Evolutionary conservation across 1,140 invertebrate genomes (phyloP), one percentile per base, ranked within the genome.

Genomic region (Penaeus chinensis): DNA sequence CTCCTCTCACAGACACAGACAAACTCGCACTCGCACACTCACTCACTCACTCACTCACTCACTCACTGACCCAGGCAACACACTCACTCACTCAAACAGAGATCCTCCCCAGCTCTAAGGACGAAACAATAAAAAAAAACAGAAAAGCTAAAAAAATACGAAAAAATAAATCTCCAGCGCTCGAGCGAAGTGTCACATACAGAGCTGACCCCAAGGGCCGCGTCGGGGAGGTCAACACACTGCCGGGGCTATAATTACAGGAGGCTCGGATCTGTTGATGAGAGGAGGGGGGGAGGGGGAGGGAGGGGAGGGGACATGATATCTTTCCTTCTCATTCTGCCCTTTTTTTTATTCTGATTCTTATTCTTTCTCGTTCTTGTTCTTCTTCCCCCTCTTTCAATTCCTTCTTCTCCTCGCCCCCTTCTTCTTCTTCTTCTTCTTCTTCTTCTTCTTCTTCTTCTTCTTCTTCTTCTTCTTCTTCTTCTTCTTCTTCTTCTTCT

Each of bases 31-130:
- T 42, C 78, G 60, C 42, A 80, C 77, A 60, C 37, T 37, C 77
- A 60, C 77, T 1, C 77, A 79, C 77, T n/a, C 16, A 42, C 77
- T 0, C 77, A 79, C 24, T n/a, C 77, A 79, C 71, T 76, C 71
- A 81, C 78, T 54, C 78, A 60, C 78, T 19, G 18, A 20, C 78
- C 37, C 78, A 60, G 5, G 10, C 78, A 60, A 24, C 74, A 19
- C 74, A 19, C 27, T n/a, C 54, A 7, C 11, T 16, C 11, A 7
- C 66, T 10, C 32, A 71, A 16, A 5, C 11, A 19, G 0, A 71
- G 18, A 20, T 71, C 66, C 32, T n/a, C 10, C 54, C 54, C 54
- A 54, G 11, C 11, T 13, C 16, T 16, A 54, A 4, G 11, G 2
- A 54, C 54, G 54, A 11, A 54, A 54, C 16, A 16, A 2, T 2